Evolutionary conservation across 2,888 invertebrate species (phyloP), one percentile per base, ranked within the genome.

Genomic region (Himalopsyche tibetana): DNA sequence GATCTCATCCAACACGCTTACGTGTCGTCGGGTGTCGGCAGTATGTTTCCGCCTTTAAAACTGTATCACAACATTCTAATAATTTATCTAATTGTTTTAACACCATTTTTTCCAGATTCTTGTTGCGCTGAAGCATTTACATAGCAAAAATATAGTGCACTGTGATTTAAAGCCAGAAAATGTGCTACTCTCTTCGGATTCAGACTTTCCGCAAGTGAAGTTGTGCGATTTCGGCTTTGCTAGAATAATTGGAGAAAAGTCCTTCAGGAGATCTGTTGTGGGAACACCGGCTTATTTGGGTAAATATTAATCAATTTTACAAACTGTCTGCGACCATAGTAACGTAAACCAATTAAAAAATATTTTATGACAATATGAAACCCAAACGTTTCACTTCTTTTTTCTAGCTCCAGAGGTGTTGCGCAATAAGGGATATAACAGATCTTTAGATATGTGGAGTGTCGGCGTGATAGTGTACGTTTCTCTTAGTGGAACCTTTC

Each of bases 211-310:
- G 55, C 99, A 99, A 94, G 99, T 99, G 82, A 99, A 99, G 93
- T 94, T 99, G 51, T 99, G 99, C 92, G 99, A 99, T 94, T 99
- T 99, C 93, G 99, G 99, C 82, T 99, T 99, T 93, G 99, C 99
- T 9, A 94, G 99, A 89, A 99, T 99, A 91, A 99, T 99, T 90
- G 99, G 99, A 2, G 99, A 99, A 93, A 99, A 99, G 92, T 99
- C 99, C 83, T 99, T 99, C 93, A 94, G 99, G 6, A 93, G 99
- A 89, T 99, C 99, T 82, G 99, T 99, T 28, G 99, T 99, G 55
- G 99, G 99, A 88, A 99, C 99, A 0, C 99, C 99, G 1, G 99
- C 99, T 0, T 99, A 99, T 92, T 94, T 99, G 88, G 98, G 98
- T 97, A 91, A 42, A 40, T 63, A n/a, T 55, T 55, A 19, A 19